These are phyloP conservation scores for Sebastes ruberrimus DNA, from an alignment of 2,797 vertebrate species.

Conservation along the genomic window DNA sequence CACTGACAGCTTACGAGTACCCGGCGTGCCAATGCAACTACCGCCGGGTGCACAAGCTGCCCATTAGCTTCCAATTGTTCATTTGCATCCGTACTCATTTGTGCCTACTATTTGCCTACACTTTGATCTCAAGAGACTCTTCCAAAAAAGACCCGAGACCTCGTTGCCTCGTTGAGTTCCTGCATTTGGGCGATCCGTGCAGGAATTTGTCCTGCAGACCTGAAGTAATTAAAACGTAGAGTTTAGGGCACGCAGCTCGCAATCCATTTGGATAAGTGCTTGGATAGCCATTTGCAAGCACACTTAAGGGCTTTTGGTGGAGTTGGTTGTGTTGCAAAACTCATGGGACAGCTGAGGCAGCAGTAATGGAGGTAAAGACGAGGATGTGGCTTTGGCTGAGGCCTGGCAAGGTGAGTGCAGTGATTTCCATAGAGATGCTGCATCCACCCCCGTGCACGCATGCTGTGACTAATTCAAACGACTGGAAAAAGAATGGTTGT, in stretches of 20 bases:
- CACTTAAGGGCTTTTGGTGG: constrained; percentile 60
- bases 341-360: constrained; percentile 58
- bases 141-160: background rate
- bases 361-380: constrained; percentile 41
- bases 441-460: background rate
- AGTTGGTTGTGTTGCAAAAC: constrained; percentile 30
- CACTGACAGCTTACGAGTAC: background rate
- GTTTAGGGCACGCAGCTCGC: constrained; percentile 17
- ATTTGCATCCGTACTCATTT: background rate
- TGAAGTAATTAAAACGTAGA: constrained; percentile 54
- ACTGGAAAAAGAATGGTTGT: constrained; percentile 1
- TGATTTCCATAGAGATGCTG: constrained; percentile 33
- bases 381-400: constrained; percentile 30
- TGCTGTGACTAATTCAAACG: constrained; percentile 16
- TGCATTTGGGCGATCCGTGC: constrained; percentile 4
- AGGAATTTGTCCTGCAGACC: constrained; percentile 30
- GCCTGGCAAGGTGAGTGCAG: constrained; percentile 15
- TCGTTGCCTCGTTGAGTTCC: background rate
- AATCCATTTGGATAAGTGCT: constrained; percentile 61
- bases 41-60: background rate
- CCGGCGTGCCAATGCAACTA: background rate
- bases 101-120: background rate
- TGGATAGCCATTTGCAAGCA: constrained; percentile 46
- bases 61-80: background rate
- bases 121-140: background rate